phyloP scores from a whole-genome alignment of 1,140 invertebrate species.

The Pogonus chalceus region DNA sequence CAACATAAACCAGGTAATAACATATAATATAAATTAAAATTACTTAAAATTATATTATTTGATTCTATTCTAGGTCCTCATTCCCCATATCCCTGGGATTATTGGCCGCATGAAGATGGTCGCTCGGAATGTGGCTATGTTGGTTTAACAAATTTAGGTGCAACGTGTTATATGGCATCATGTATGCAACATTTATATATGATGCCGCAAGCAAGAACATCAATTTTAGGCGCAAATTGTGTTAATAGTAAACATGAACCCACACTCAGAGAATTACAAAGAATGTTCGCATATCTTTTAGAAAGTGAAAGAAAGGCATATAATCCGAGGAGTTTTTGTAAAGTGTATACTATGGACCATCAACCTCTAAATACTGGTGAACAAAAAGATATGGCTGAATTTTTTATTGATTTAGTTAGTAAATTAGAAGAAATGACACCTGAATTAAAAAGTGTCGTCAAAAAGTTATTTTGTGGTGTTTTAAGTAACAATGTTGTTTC shows the following conservation, averaged over 20 bases:
- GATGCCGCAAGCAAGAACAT: conserved; percentile 83
- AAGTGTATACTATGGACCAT: conserved; percentile 94
- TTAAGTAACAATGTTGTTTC: conserved; percentile 93
- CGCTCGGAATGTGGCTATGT: conserved; percentile 89
- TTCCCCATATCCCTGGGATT: conserved; percentile 88
- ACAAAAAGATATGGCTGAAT: conserved; percentile 97
- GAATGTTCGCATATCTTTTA: conserved; percentile 91
- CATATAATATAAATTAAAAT: too few species aligned
- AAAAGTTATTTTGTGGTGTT: conserved; percentile 84
- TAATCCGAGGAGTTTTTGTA: conserved; percentile 89
- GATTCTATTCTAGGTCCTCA: conserved; percentile 61
- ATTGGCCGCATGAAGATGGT: conserved; percentile 93
- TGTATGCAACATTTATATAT: conserved; percentile 95
- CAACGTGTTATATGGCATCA: conserved; percentile 95
- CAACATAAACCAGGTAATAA: conserved; percentile 84
- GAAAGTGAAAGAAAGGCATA: conserved; percentile 92
- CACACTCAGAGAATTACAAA: conserved; percentile 77
- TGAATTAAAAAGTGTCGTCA: conserved; percentile 80
- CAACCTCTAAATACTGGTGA: conserved; percentile 92
- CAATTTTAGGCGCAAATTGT: conserved; percentile 62
- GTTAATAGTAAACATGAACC: conserved; percentile 57
- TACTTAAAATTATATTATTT: too few species aligned
- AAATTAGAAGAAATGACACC: conserved; percentile 94
- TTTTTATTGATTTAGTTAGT: conserved; percentile 91
- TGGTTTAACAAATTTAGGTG: conserved; percentile 86